phyloP scores from a whole-genome alignment of 2,888 invertebrate species.

The Harpagoxenus sublaevis region DNA sequence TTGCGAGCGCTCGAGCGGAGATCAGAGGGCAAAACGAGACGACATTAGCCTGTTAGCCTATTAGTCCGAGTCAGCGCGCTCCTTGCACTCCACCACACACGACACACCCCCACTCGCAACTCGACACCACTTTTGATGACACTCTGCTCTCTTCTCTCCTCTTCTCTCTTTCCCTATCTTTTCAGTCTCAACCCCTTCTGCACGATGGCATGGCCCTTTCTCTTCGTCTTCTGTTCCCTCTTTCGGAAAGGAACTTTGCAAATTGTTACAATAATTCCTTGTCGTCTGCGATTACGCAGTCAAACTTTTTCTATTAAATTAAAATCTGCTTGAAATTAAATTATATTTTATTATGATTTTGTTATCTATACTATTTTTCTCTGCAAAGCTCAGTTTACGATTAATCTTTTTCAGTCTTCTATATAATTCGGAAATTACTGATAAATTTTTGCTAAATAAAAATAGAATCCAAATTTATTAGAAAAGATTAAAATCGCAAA shows the following conservation, averaged over 20 bases:
- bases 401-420: neutral
- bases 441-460: neutral
- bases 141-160: slow-evolving; percentile 35
- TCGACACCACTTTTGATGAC: slow-evolving; percentile 55
- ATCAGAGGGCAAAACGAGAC: slow-evolving; percentile 83
- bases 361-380: neutral
- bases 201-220: neutral
- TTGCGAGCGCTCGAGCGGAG: slow-evolving; percentile 78
- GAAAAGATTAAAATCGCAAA: neutral
- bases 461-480: neutral
- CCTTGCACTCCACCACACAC: slow-evolving; percentile 72
- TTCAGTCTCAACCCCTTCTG: slow-evolving; percentile 26
- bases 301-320: neutral
- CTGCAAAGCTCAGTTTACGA: neutral
- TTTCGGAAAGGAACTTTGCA: neutral
- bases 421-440: neutral
- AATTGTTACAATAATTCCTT: neutral
- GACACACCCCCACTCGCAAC: slow-evolving; percentile 62
- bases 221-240: slow-evolving; percentile 40
- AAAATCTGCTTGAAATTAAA: no score
- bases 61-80: slow-evolving; percentile 81
- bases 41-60: slow-evolving; percentile 83
- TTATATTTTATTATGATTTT: neutral
- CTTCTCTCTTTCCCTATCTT: neutral
- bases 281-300: neutral